phyloP scores from a whole-genome alignment of 1,140 invertebrate species.

The Vanessa atalanta region DNA sequence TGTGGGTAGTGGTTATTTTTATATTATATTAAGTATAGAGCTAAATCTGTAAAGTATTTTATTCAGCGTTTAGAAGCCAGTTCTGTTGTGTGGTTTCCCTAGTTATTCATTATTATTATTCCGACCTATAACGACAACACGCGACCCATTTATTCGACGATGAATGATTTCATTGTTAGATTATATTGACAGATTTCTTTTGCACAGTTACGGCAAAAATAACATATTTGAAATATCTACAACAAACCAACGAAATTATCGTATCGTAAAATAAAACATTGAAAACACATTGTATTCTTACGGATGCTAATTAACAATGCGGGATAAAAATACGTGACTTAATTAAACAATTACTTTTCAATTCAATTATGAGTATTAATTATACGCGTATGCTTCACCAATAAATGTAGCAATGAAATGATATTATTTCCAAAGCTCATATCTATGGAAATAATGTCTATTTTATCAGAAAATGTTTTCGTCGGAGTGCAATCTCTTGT shows the following conservation, averaged over 20 bases:
- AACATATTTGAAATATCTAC: too few relatives aligned
- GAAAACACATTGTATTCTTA: too few relatives aligned
- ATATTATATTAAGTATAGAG: not conserved
- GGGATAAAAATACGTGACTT: too few relatives aligned
- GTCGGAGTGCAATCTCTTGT: constrained; percentile 11
- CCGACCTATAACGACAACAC: not conserved
- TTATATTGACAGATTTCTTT: not conserved
- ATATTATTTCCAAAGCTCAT: not conserved
- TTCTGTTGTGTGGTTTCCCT: not conserved
- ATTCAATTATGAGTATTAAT: too few relatives aligned
- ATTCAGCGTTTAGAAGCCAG: not conserved
- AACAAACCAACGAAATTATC: too few relatives aligned
- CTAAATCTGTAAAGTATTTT: not conserved
- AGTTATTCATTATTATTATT: constrained; percentile 1
- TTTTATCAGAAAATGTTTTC: not conserved
- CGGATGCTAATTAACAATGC: too few relatives aligned
- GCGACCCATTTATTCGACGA: not conserved
- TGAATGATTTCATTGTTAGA: constrained; percentile 1
- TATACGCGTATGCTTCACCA: too few relatives aligned
- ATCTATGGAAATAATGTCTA: constrained; percentile 2
- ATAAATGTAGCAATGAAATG: too few relatives aligned
- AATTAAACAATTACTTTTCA: too few relatives aligned
- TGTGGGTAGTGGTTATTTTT: too few relatives aligned
- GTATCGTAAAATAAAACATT: too few relatives aligned
- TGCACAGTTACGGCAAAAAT: too few relatives aligned